These are phyloP conservation scores for Triplophysa siluroides DNA, from an alignment of 2,113 vertebrate genomes.

Conservation along the genomic window DNA sequence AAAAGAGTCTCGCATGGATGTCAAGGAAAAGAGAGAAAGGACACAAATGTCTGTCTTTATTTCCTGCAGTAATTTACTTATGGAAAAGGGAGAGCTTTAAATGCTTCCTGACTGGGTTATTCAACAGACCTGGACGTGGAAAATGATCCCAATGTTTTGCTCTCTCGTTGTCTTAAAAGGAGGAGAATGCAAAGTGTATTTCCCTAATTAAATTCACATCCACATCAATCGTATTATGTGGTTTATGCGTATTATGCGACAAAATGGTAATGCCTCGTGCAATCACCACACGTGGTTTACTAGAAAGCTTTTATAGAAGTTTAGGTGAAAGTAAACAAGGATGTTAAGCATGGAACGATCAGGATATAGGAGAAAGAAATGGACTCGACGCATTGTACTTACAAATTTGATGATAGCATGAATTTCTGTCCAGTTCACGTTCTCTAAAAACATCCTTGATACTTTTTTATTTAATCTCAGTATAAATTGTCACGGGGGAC, in stretches of 20 bases:
- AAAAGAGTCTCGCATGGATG: constrained; percentile 41
- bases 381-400: not conserved
- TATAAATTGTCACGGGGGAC: not conserved
- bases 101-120: constrained; percentile 47
- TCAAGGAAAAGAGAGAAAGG: constrained; percentile 28
- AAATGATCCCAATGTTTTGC: constrained; percentile 37
- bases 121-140: constrained; percentile 36
- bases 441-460: not conserved
- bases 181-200: constrained; percentile 12
- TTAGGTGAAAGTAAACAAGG: not conserved
- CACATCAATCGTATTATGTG: constrained; percentile 15
- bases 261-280: not conserved
- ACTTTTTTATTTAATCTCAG: not conserved
- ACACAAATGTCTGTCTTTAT: constrained; percentile 46
- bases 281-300: constrained; percentile 1
- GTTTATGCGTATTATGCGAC: not conserved
- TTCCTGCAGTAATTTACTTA: constrained; percentile 53
- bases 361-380: not conserved
- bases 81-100: constrained; percentile 46
- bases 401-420: constrained; percentile 6
- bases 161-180: constrained; percentile 40
- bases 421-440: not conserved
- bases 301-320: not conserved
- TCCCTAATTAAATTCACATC: constrained; percentile 15
- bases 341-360: not conserved